Conservation (phyloP, 2,797 vertebrate species). For the Oreochromis grahami region DNA sequence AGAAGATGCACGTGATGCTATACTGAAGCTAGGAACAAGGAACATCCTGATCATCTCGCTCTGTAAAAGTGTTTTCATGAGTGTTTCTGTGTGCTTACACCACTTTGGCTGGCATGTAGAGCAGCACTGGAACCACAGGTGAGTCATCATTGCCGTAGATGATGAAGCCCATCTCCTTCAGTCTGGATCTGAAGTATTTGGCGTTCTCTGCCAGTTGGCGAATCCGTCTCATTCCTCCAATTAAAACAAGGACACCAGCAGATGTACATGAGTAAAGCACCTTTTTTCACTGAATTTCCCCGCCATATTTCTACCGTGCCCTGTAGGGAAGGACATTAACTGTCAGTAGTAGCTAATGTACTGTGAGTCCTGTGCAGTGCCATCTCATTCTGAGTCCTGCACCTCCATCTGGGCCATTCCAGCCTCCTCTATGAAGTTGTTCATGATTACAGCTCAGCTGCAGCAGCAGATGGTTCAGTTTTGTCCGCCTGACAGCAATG, state of each 20-base stretch:
- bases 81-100: slow-evolving; percentile 78
- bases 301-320: background rate
- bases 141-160: slow-evolving; percentile 89
- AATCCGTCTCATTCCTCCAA: slow-evolving; percentile 82
- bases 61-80: background rate
- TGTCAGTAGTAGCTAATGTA: slow-evolving; percentile 20
- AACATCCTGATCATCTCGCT: background rate
- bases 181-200: slow-evolving; percentile 84
- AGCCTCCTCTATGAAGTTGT: slow-evolving; percentile 35
- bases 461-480: slow-evolving; percentile 73
- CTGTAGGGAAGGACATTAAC: slow-evolving; percentile 14
- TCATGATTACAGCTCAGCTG: slow-evolving; percentile 57
- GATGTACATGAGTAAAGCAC: slow-evolving; percentile 27
- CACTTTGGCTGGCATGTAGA: slow-evolving; percentile 93
- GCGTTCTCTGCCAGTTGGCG: slow-evolving; percentile 84
- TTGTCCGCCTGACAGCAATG: slow-evolving; percentile 52
- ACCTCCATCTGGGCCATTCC: slow-evolving; percentile 56
- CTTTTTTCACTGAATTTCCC: background rate
- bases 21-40: background rate
- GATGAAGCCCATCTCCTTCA: slow-evolving; percentile 92
- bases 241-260: slow-evolving; percentile 36
- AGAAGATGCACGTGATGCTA: slow-evolving; percentile 13
- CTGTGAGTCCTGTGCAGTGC: background rate
- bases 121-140: slow-evolving; percentile 87
- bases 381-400: slow-evolving; percentile 26